A percentile compares a stretch with the other conserved stretches of the same genome.
These are phyloP conservation scores for Papilio glaucus DNA, from an alignment of 1,140 invertebrate genomes.

Conservation along the genomic window DNA sequence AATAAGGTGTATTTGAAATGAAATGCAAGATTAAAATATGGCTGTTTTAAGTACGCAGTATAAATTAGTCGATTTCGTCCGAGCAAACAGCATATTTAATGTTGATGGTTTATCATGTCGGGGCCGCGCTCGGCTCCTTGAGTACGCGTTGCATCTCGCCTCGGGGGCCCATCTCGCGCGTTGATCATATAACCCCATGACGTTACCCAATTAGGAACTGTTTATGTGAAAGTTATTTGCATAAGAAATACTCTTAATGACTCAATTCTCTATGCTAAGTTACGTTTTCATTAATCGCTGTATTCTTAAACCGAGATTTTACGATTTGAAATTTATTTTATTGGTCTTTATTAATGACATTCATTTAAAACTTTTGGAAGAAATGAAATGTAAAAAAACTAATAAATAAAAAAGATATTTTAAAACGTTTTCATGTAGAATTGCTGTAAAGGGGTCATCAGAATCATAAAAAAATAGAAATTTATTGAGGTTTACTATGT, in stretches of 20 bases:
- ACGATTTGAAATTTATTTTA: conserved; percentile 9
- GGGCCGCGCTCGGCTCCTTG: conserved; percentile 56
- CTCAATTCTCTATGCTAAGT: conserved; percentile 9
- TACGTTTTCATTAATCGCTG: not conserved
- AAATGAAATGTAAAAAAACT: not conserved
- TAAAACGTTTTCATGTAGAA: too few species aligned
- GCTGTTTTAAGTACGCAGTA: conserved; percentile 31
- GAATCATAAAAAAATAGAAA: too few species aligned
- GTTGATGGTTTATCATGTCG: conserved; percentile 64
- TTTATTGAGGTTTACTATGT: too few species aligned
- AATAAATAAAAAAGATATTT: too few species aligned
- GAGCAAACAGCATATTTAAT: conserved; percentile 75
- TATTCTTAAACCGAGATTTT: conserved; percentile 5
- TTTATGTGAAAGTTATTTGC: conserved; percentile 10
- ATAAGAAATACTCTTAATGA: conserved; percentile 20
- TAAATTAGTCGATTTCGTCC: conserved; percentile 79
- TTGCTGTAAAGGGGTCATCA: too few species aligned
- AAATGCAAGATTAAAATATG: not conserved
- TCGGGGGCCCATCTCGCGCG: conserved; percentile 52
- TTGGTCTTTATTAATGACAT: too few species aligned
- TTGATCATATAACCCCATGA: conserved; percentile 24
- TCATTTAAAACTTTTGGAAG: not conserved
- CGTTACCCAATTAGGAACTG: conserved; percentile 46
- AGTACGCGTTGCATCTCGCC: conserved; percentile 60
- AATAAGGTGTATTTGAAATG: not conserved